phyloP scores from a whole-genome alignment of 2,797 vertebrate species.

The Gallinago solitaria region DNA sequence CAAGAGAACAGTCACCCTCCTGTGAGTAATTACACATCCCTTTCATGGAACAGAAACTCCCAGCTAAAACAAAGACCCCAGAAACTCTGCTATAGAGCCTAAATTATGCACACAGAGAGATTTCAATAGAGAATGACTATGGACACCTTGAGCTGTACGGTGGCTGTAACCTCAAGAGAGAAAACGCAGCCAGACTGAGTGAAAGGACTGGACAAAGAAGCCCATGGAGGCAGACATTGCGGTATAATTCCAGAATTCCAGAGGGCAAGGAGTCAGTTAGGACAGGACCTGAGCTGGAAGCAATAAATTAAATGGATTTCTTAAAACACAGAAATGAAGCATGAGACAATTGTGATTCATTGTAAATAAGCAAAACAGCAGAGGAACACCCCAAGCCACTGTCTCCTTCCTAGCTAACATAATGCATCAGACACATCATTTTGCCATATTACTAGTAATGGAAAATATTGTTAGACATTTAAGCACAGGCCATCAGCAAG shows the following conservation, averaged over 20 bases:
- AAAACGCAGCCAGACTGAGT: neutral
- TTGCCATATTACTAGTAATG: neutral
- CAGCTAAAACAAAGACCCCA: neutral
- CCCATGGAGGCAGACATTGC: rapidly evolving
- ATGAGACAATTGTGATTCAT: neutral
- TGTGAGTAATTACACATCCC: neutral
- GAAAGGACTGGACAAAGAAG: neutral
- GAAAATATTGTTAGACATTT: neutral
- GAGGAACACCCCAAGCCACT: neutral
- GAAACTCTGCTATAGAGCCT: neutral
- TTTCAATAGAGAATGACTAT: neutral
- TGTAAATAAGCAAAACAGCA: neutral
- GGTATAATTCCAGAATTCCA: neutral
- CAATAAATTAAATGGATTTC: neutral
- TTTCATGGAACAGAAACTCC: neutral
- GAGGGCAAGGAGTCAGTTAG: neutral
- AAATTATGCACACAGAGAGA: neutral
- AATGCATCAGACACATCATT: neutral
- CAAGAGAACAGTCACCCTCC: neutral
- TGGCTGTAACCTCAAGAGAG: neutral
- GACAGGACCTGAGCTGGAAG: neutral
- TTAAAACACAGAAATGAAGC: neutral
- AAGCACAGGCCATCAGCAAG: neutral
- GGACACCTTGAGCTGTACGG: neutral
- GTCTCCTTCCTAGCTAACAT: neutral